These are phyloP conservation scores for Potamarius usumacintae DNA, from an alignment of 2,113 vertebrate genomes.

Conservation along the genomic window DNA sequence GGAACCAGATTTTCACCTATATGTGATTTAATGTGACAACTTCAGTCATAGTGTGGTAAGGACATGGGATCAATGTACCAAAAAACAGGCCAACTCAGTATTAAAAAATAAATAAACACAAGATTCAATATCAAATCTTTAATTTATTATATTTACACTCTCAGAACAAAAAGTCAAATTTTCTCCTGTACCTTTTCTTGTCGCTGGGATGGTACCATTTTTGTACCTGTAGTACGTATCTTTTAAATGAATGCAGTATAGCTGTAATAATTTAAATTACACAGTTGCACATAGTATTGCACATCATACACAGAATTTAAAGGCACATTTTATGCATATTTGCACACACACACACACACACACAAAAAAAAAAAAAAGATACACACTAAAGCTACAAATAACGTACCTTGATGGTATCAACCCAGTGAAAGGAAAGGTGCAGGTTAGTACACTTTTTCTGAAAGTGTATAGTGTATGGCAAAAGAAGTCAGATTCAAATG, in stretches of 20 bases:
- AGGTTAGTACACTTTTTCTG: background rate
- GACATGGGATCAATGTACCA: no score
- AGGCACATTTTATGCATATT: background rate
- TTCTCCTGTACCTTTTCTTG: background rate
- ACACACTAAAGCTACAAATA: background rate
- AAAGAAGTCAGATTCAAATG: background rate
- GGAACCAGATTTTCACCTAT: conserved; percentile 85
- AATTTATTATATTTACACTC: background rate
- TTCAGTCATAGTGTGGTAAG: background rate
- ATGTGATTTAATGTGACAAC: background rate
- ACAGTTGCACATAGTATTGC: background rate
- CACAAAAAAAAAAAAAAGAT: background rate
- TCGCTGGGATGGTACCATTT: background rate
- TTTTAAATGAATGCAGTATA: background rate
- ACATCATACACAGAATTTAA: background rate
- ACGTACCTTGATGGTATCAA: background rate
- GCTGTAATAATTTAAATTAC: background rate
- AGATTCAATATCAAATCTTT: background rate
- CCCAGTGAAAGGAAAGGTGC: background rate
- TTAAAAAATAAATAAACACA: background rate
- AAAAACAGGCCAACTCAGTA: background rate
- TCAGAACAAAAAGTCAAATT: background rate
- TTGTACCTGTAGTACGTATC: background rate
- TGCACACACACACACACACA: no score
- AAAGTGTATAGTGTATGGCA: background rate